These are phyloP conservation scores for Anas georgica DNA, from an alignment of 2,797 vertebrate genomes.

Conservation along the genomic window DNA sequence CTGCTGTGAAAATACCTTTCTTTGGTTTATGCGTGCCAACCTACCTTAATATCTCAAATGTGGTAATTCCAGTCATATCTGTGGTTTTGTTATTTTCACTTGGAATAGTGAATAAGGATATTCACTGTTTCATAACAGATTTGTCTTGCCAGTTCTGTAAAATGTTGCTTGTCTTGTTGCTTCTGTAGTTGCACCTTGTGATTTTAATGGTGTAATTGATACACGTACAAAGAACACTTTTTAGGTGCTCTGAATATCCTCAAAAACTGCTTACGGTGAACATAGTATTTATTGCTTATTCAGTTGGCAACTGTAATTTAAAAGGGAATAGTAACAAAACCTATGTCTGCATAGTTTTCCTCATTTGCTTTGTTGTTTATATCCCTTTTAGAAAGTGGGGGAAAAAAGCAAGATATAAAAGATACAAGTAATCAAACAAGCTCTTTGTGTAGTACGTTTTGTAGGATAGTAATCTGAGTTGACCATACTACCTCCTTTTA, in stretches of 20 bases:
- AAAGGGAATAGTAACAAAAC: neutral
- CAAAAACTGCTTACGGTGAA: neutral
- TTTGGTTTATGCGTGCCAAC: neutral
- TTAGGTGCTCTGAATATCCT: neutral
- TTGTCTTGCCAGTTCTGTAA: slow-evolving; percentile 53
- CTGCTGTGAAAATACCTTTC: neutral
- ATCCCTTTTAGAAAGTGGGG: too few species aligned
- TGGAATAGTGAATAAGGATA: neutral
- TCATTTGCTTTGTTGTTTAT: neutral
- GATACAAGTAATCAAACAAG: neutral
- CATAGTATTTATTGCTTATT: neutral
- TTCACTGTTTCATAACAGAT: neutral
- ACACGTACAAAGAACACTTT: neutral
- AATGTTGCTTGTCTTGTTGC: neutral
- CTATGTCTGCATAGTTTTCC: neutral
- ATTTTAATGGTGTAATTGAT: neutral
- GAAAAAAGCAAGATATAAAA: neutral
- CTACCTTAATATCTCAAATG: neutral
- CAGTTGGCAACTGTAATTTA: neutral
- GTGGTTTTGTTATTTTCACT: neutral
- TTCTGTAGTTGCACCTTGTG: neutral
- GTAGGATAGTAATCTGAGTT: neutral
- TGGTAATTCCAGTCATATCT: neutral
- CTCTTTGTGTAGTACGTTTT: neutral
- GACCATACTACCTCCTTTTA: neutral